A percentile compares a stretch with the other conserved stretches of the same genome.
Conservation (phyloP, 2,797 vertebrate genomes). For the Lagodon rhomboides region DNA sequence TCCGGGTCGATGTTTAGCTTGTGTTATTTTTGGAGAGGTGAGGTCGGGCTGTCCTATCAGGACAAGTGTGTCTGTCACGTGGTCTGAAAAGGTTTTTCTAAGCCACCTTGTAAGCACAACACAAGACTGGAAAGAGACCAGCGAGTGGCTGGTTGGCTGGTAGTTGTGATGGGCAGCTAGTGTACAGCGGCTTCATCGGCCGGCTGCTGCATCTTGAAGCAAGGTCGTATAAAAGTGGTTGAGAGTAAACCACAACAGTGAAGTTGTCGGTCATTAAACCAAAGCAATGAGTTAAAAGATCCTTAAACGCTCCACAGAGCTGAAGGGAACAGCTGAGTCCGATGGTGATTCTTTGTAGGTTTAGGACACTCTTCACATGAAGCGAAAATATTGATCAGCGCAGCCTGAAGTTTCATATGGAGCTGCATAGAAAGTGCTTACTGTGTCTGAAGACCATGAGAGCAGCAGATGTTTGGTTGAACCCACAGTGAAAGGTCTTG, state of each 20-base stretch:
- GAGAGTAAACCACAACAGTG: background rate
- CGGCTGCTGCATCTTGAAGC: background rate
- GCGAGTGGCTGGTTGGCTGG: too few relatives aligned
- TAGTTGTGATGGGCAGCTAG: too few relatives aligned
- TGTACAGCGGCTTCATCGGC: background rate
- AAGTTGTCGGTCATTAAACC: background rate
- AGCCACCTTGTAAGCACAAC: slow-evolving; percentile 25
- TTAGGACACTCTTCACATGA: background rate
- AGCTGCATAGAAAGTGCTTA: background rate
- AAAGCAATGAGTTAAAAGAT: background rate
- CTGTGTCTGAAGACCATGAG: background rate
- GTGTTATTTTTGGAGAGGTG: background rate
- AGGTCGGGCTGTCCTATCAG: background rate
- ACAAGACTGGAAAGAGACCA: slow-evolving; percentile 39
- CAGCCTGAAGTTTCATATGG: background rate
- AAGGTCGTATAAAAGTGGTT: background rate
- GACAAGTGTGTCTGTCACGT: background rate
- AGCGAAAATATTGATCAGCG: slow-evolving; percentile 4
- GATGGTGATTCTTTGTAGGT: background rate
- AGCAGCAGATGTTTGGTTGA: slow-evolving; percentile 57
- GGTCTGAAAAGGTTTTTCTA: background rate
- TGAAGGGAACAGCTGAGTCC: background rate
- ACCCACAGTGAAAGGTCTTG: slow-evolving; percentile 4
- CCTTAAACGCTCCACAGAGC: background rate
- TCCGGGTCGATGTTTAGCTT: slow-evolving; percentile 43